A percentile compares a stretch with the other conserved stretches of the same genome.
Evolutionary conservation across 1,140 invertebrate species (phyloP).

Genomic region (Caenorhabditis inopinata): DNA sequence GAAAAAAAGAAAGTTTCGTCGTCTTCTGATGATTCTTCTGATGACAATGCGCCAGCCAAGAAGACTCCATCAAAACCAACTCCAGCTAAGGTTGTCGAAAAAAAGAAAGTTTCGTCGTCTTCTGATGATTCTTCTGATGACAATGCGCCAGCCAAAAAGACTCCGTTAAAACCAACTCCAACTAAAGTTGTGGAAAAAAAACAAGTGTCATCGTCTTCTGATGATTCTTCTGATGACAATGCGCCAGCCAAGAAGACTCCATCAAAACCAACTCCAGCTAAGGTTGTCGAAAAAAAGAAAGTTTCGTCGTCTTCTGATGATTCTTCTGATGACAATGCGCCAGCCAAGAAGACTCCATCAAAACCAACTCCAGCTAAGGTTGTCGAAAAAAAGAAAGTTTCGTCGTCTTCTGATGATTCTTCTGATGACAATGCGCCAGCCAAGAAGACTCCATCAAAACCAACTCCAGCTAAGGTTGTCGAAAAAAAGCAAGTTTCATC

Average conservation of each 20-base stretch:
- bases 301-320: neutral
- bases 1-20: no score
- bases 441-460: neutral
- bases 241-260: neutral
- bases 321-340: neutral
- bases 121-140: conserved; percentile 11
- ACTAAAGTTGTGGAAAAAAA: neutral
- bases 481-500: neutral
- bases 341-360: neutral
- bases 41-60: neutral
- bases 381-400: no score
- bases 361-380: no score
- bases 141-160: neutral
- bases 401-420: no score
- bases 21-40: no score
- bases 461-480: neutral
- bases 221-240: conserved; percentile 45
- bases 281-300: neutral
- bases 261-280: neutral
- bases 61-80: neutral
- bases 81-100: neutral
- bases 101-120: neutral
- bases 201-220: conserved; percentile 23
- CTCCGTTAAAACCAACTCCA: neutral
- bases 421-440: neutral